Base-by-base conservation (phyloP, 2,113 vertebrate species). In the Leucosticte australis region DNA sequence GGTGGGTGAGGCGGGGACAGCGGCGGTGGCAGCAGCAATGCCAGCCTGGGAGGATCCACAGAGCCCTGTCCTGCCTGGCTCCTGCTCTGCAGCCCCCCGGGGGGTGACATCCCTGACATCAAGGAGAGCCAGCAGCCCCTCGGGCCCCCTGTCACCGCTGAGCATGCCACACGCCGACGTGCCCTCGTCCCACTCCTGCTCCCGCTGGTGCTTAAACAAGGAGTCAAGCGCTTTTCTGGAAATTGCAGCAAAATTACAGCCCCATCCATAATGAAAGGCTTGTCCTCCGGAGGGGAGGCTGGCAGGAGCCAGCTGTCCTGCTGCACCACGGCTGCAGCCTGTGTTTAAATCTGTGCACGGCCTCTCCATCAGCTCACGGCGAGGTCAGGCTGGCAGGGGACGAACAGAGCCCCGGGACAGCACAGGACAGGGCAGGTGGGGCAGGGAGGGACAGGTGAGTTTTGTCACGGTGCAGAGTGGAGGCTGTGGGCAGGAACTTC, bases 101-200 rank as follows among this genome's bases (percentile, higher is more conserved):
- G 17, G 59, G 56, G 17, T 4, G 52, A n/a, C 49, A 68, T 5
- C 24, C 33, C 27, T 0, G n/a, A 15, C 41, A 10, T 0, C 50
- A 10, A 49, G 1, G 1, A 50, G 23, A 28, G 30, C 3, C 39
- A 28, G 79, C 35, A 55, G 31, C 60, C 6, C 41, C n/a, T 1
- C 0, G 10, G 30, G 19, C 8, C 50, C 33, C 35, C 77, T 1
- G 4, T 2, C 7, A 10, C n/a, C 10, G 0, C 75, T 6, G 12
- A 26, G 9, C 0, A 1, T 0, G 0, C 14, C 6, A 3, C 5
- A 3, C 1, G 3, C 6, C 0, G 11, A 15, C 0, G 16, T 26
- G 60, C 22, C 70, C 67, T 22, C 11, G 2, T 85, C 80, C 81
- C 15, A 1, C 78, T 85, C 80, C 81, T 15, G 1, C 78, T 60